Conservation (phyloP, 2,113 vertebrate species). For the Phyllopteryx taeniolatus region DNA sequence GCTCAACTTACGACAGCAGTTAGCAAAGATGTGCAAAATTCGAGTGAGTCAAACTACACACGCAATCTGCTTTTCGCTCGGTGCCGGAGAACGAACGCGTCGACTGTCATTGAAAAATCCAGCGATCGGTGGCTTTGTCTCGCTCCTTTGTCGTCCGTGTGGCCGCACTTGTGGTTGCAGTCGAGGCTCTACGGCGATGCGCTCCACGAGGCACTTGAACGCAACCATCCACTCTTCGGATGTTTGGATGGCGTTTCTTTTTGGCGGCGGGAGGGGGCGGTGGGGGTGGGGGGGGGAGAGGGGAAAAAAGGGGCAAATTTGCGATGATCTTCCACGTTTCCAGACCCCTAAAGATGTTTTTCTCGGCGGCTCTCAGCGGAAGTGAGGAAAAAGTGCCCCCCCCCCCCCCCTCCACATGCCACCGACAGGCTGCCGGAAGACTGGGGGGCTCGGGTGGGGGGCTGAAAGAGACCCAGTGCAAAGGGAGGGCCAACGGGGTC, state of each 20-base stretch:
- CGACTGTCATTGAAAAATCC: background rate
- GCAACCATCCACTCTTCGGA: background rate
- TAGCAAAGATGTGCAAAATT: background rate
- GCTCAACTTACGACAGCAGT: background rate
- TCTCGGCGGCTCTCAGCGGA: background rate
- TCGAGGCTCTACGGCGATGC: background rate
- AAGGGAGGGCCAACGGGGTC: background rate
- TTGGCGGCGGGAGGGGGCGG: no score
- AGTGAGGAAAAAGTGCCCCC: background rate
- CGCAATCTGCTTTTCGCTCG: background rate
- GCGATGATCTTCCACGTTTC: background rate
- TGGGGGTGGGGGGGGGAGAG: background rate
- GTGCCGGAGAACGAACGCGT: background rate
- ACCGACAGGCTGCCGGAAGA: slow-evolving; percentile 3
- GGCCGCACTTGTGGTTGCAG: background rate
- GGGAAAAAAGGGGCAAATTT: background rate
- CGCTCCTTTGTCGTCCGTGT: background rate
- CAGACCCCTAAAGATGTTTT: background rate
- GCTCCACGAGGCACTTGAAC: slow-evolving; percentile 1
- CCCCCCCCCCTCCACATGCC: background rate
- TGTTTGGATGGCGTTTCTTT: background rate
- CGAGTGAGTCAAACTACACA: background rate
- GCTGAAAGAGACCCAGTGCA: background rate
- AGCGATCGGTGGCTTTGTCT: slow-evolving; percentile 1
- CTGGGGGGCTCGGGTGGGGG: background rate